phyloP scores from a whole-genome alignment of 2,113 vertebrate genomes.

The Theropithecus gelada region DNA sequence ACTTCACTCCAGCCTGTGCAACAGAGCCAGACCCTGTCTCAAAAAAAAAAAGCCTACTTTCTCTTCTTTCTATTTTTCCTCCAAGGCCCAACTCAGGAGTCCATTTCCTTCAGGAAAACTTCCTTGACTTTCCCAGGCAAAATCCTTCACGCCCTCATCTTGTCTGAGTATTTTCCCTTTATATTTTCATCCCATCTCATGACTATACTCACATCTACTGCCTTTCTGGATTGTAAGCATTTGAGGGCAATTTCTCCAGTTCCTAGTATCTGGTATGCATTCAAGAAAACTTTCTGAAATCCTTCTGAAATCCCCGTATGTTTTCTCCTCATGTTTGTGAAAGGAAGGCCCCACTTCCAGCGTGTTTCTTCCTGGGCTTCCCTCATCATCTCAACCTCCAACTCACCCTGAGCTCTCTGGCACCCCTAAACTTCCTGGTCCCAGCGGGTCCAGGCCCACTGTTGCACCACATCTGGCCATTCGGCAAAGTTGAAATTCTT shows the following conservation, averaged over 20 bases:
- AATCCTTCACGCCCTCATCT: no score
- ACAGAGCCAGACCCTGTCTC: no score
- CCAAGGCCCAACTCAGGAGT: neutral
- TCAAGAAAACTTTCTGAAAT: neutral
- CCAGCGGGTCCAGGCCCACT: neutral
- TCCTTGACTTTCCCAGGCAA: neutral
- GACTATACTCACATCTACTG: neutral
- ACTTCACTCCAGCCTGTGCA: no score
- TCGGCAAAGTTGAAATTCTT: neutral
- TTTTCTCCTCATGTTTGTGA: neutral
- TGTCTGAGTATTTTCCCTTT: neutral
- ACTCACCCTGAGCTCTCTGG: neutral
- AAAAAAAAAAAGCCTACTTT: no score
- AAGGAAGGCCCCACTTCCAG: neutral
- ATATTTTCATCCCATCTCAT: rapidly evolving
- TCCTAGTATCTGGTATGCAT: neutral
- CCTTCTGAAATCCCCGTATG: neutral
- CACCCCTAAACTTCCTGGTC: neutral
- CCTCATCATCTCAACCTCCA: neutral
- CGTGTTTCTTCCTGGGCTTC: neutral
- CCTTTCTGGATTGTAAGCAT: neutral
- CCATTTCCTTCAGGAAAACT: neutral
- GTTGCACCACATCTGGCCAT: neutral
- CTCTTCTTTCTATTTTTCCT: neutral
- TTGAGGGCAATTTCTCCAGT: neutral